Percentiles rank a stretch among this genome's conserved stretches.
Conservation (phyloP, 2,797 vertebrate genomes). For the Halcyon smyrnensis region DNA sequence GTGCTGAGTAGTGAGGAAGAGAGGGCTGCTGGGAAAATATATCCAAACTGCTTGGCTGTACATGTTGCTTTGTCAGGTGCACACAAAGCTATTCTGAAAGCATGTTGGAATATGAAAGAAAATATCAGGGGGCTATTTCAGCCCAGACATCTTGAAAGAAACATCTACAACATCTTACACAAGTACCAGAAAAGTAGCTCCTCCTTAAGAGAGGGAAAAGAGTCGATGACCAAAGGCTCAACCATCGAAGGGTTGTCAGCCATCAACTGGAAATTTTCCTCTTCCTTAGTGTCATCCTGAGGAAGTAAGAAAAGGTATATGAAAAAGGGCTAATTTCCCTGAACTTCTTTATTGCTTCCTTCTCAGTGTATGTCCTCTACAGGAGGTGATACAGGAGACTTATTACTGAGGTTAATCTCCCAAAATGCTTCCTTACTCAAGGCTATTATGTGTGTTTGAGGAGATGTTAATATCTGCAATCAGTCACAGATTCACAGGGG, state of each 20-base stretch:
- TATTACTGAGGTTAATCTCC: constrained; percentile 9
- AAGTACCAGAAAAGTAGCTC: not conserved
- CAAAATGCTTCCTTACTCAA: not conserved
- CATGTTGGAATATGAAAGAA: not conserved
- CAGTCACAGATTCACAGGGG: not conserved
- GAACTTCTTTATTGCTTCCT: not conserved
- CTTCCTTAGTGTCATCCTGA: not conserved
- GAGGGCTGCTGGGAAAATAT: not conserved
- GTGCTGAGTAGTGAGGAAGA: not conserved
- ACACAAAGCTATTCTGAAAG: not conserved
- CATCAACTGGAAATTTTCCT: not conserved
- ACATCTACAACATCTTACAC: not conserved
- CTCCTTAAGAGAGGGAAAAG: not conserved
- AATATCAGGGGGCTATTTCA: not conserved
- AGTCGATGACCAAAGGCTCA: not conserved
- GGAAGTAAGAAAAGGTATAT: not conserved
- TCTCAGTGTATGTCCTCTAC: not conserved
- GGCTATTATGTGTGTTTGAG: not conserved
- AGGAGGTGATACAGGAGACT: not conserved
- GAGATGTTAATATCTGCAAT: not conserved
- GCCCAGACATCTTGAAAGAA: not conserved
- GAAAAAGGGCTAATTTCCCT: not conserved
- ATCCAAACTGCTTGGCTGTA: not conserved
- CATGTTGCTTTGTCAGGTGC: accelerated
- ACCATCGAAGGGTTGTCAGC: not conserved